Evolutionary conservation across 2,113 vertebrate species (phyloP), one percentile per base, ranked within the genome.

Genomic region (Colossoma macropomum): DNA sequence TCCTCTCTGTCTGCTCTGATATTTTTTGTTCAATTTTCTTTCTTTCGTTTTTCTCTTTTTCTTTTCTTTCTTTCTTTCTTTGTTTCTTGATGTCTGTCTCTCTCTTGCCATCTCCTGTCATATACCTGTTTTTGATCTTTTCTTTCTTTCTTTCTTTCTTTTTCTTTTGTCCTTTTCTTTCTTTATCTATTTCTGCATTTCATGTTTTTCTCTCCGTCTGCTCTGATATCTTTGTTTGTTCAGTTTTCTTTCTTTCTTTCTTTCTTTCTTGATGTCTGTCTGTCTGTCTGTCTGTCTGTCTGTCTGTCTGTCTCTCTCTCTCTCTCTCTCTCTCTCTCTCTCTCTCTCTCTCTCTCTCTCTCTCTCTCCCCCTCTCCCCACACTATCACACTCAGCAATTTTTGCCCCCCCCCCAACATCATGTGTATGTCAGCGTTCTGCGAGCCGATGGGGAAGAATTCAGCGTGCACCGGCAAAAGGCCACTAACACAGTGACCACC

Each of bases 391-490:
- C 84, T 89, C 84, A 83, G 84, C 87, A 81, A 65, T 65, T 86
- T 77, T 45, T 65, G 21, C 32, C 74, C 16, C 32, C 56, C n/a
- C n/a, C n/a, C n/a, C n/a, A n/a, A n/a, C 8, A 69, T 34, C 23
- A 50, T 45, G 15, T 81, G 25, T 70, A 90, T 76, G 92, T 93
- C 92, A 92, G 90, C 90, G 80, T 90, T 92, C 90, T 91, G 86
- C 88, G 74, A 78, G 88, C 86, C 87, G 88, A 86, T 88, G 84
- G 86, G 91, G 92, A 92, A 92, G 92, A 92, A 92, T 92, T 89
- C 87, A 88, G 45, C 30, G 19, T 50, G 65, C 34, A 34, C 34
- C 27, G 70, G 63, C 81, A 69, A 70, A 71, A 68, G 52, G 13
- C 77, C 28, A 38, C 69, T 72, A 41, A 71, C 72, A 82, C 45